phyloP scores from a whole-genome alignment of 2,113 vertebrate species.

The Dascyllus trimaculatus region DNA sequence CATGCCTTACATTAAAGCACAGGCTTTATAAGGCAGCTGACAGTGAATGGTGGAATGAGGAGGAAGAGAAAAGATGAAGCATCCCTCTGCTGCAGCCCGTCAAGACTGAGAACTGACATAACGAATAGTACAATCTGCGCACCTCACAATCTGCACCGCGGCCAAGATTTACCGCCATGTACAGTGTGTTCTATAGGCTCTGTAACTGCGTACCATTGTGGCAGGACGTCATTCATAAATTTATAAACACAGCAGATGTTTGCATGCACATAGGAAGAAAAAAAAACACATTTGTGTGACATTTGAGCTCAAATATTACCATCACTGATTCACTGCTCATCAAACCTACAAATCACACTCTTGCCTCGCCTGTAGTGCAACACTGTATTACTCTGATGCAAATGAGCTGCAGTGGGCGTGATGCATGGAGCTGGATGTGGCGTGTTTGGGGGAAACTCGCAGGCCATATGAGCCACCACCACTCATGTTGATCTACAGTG shows the following conservation, averaged over 20 bases:
- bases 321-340: slow-evolving; percentile 56
- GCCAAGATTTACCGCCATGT: slow-evolving; percentile 3
- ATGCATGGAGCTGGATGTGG: slow-evolving; percentile 52
- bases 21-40: slow-evolving; percentile 42
- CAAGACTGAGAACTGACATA: slow-evolving; percentile 29
- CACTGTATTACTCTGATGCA: slow-evolving; percentile 52
- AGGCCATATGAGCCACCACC: slow-evolving; percentile 24
- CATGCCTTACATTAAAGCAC: slow-evolving; percentile 36
- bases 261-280: background rate
- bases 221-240: slow-evolving; percentile 31
- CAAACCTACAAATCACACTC: slow-evolving; percentile 55
- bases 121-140: slow-evolving; percentile 39
- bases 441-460: slow-evolving; percentile 30
- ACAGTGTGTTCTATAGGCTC: background rate
- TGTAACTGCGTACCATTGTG: slow-evolving; percentile 5
- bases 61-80: slow-evolving; percentile 25
- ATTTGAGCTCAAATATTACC: slow-evolving; percentile 52
- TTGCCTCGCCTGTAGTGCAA: slow-evolving; percentile 43
- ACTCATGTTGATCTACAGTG: slow-evolving; percentile 53
- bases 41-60: slow-evolving; percentile 21
- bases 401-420: slow-evolving; percentile 58
- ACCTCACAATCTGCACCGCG: background rate
- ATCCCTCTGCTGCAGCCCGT: slow-evolving; percentile 33
- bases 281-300: slow-evolving; percentile 41
- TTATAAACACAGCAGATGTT: background rate